These are phyloP conservation scores for Pissodes strobi DNA, from an alignment of 1,140 invertebrate genomes.

Conservation along the genomic window DNA sequence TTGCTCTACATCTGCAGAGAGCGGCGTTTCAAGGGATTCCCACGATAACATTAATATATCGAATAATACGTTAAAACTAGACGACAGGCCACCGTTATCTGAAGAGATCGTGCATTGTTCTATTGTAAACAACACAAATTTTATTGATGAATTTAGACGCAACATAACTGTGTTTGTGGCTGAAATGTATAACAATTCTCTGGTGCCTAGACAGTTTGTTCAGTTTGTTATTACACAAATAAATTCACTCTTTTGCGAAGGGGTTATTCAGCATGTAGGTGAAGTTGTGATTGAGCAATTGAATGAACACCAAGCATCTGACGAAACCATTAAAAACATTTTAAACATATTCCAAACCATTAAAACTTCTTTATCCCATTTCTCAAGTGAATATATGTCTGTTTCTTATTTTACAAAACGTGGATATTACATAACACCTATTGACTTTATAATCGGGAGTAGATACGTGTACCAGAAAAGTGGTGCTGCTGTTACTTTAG, in stretches of 20 bases:
- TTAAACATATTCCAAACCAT: neutral
- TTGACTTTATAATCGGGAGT: neutral
- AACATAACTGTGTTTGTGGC: neutral
- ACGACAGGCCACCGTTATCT: too few relatives aligned
- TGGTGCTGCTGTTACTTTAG: neutral
- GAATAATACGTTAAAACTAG: too few relatives aligned
- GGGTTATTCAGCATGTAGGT: neutral
- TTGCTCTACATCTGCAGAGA: too few relatives aligned
- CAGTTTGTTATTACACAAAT: neutral
- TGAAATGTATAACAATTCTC: neutral
- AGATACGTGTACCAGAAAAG: neutral
- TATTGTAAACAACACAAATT: too few relatives aligned
- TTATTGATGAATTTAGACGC: neutral
- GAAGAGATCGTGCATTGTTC: too few relatives aligned
- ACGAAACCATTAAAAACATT: neutral
- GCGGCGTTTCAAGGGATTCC: too few relatives aligned
- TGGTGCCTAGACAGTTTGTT: neutral
- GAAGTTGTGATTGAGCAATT: neutral
- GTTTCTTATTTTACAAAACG: neutral
- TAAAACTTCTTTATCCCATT: neutral
- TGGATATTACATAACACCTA: neutral
- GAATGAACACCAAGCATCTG: neutral
- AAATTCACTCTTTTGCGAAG: neutral
- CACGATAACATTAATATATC: too few relatives aligned
- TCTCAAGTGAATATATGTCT: neutral